Conservation (phyloP, 1,140 invertebrate species). For the Caenorhabditis briggsae region DNA sequence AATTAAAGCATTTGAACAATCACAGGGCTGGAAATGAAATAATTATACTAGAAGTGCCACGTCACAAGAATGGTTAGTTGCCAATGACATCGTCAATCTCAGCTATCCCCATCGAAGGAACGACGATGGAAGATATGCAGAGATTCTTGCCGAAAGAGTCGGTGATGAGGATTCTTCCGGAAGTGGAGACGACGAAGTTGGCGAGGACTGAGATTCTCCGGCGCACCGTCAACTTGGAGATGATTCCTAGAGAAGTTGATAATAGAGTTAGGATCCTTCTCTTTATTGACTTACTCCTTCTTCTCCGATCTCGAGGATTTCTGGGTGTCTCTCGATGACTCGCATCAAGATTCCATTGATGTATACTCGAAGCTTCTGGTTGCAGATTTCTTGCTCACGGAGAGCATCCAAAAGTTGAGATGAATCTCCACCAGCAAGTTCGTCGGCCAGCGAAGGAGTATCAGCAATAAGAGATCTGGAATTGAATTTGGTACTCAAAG, state of each 20-base stretch:
- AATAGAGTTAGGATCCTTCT: neutral
- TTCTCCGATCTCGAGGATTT: conserved; percentile 68
- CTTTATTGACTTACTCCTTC: conserved; percentile 27
- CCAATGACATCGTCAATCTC: neutral
- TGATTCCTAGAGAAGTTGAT: neutral
- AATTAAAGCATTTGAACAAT: conserved; percentile 45
- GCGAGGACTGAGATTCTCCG: conserved; percentile 61
- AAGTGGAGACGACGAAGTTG: conserved; percentile 30
- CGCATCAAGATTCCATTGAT: conserved; percentile 71
- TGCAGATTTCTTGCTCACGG: conserved; percentile 69
- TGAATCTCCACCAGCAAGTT: conserved; percentile 66
- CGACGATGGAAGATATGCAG: conserved; percentile 57
- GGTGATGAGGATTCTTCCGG: conserved; percentile 30
- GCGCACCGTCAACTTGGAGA: conserved; percentile 62
- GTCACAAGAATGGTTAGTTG: conserved; percentile 23
- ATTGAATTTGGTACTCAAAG: neutral
- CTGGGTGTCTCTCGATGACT: conserved; percentile 69
- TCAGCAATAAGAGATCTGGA: conserved; percentile 62
- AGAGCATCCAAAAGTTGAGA: conserved; percentile 68
- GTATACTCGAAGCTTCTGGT: conserved; percentile 69
- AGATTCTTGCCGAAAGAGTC: conserved; percentile 56
- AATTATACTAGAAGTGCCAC: conserved; percentile 11
- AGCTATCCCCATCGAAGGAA: conserved; percentile 58
- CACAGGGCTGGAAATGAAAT: neutral
- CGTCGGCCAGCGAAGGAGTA: conserved; percentile 67